Percentiles rank a stretch among this genome's conserved stretches.
These are phyloP conservation scores for Coleophora deauratella DNA, from an alignment of 2,888 invertebrate species.

Conservation along the genomic window DNA sequence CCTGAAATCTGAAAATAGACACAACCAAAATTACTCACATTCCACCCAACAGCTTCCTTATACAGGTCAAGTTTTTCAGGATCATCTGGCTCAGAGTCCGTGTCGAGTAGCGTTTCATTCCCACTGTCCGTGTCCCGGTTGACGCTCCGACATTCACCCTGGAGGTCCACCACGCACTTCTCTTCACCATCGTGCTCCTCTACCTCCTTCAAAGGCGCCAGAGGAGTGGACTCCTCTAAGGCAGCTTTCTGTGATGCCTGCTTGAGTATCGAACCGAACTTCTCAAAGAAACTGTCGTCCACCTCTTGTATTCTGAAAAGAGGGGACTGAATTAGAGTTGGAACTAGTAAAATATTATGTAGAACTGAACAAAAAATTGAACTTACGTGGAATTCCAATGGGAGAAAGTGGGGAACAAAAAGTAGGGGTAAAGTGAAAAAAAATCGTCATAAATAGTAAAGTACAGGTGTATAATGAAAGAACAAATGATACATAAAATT, in stretches of 20 bases:
- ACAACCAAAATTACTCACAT: conserved; percentile 80
- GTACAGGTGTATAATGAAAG: too few relatives aligned
- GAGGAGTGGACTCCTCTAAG: conserved; percentile 68
- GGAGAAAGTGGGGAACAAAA: too few relatives aligned
- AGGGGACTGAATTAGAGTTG: neutral
- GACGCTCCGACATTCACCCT: conserved; percentile 46
- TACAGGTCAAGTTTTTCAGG: conserved; percentile 76
- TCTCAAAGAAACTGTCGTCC: conserved; percentile 89
- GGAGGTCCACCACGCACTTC: conserved; percentile 44
- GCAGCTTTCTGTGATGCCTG: conserved; percentile 76
- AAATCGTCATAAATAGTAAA: too few relatives aligned
- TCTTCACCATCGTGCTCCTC: conserved; percentile 60
- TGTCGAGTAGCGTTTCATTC: conserved; percentile 73
- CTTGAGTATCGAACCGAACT: conserved; percentile 82
- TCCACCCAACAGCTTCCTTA: conserved; percentile 79
- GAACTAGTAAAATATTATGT: neutral
- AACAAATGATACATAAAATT: too few relatives aligned
- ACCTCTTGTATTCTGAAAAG: conserved; percentile 82
- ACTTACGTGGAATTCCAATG: too few relatives aligned
- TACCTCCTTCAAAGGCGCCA: conserved; percentile 65
- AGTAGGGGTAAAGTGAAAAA: too few relatives aligned
- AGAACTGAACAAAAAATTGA: too few relatives aligned
- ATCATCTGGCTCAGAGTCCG: conserved; percentile 79
- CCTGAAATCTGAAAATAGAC: too few relatives aligned
- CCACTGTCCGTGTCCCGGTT: conserved; percentile 66